These are phyloP conservation scores for Diplodus puntazzo DNA, from an alignment of 2,797 vertebrate genomes.

Conservation along the genomic window DNA sequence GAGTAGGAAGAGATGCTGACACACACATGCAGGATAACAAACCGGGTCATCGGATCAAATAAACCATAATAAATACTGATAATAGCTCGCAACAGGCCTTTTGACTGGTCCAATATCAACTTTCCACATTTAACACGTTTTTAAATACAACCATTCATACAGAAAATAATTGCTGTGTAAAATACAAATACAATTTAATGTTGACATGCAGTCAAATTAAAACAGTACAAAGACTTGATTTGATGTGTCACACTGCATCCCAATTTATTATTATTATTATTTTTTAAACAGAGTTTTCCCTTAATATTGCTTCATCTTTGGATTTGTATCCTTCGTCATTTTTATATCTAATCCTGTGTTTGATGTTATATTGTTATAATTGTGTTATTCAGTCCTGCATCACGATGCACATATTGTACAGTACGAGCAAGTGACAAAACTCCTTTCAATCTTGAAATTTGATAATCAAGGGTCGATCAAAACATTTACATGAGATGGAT, in stretches of 20 bases:
- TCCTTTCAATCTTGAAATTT: background rate
- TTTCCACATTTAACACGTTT: no score
- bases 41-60: constrained; percentile 16
- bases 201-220: no score
- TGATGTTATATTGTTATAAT: background rate
- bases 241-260: no score
- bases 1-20: constrained; percentile 29
- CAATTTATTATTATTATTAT: background rate
- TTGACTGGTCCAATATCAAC: background rate
- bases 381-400: background rate
- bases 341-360: background rate
- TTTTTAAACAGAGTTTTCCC: no score
- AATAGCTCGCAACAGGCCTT: background rate
- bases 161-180: no score
- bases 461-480: background rate
- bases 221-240: background rate
- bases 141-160: no score
- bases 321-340: no score
- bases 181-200: no score
- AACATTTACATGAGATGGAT: no score
- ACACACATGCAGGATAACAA: constrained; percentile 56
- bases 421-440: background rate
- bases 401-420: background rate
- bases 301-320: background rate
- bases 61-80: background rate